Evolutionary conservation across 2,113 vertebrate genomes (phyloP), one percentile per base, ranked within the genome.

Genomic region (Cyprichromis sp.): DNA sequence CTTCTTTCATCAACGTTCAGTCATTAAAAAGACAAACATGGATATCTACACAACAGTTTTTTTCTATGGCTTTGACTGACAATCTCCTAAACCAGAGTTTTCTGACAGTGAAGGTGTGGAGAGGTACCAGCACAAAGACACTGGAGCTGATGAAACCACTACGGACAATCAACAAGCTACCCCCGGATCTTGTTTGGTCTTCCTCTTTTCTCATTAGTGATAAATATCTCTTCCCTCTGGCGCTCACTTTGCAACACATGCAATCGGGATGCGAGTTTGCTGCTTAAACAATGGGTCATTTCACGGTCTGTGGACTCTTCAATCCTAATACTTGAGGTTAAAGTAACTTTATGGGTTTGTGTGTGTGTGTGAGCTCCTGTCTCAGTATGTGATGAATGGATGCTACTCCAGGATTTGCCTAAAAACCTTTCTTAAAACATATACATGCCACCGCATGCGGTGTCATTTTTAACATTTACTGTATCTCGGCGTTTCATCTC

Each of bases 391-490:
- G 82, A 34, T 31, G 24, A 50, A 81, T 24, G 79, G 85, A 86
- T 38, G 50, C 36, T 36, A 50, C 66, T 54, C 83, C 87, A 91
- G 82, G 87, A 89, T 85, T 93, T 87, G 45, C 89, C 89, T 86
- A 88, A 90, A 82, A 82, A 84, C n/a, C 38, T 93, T 94, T 93
- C 78, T 86, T 88, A 91, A 83, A 89, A 82, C 34, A 80, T 87
- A 68, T 83, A 90, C 54, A 88, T 87, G 45, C 10, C 73, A 78
- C 73, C 17, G 17, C 47, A 1, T 3, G 85, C 6, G 5, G 34
- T 68, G 71, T 85, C n/a, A 61, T 92, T 93, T 93, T 92, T 90
- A 85, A 88, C 83, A 88, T 88, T 52, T 83, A 84, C 24, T 80
- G 52, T 90, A 90, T 86, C 19, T 93, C 40, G 34, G 21, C 36